Percentiles rank a stretch among this genome's conserved stretches.
Evolutionary conservation across 2,888 invertebrate genomes (phyloP).

Genomic region (Chrysolina oricalcia): DNA sequence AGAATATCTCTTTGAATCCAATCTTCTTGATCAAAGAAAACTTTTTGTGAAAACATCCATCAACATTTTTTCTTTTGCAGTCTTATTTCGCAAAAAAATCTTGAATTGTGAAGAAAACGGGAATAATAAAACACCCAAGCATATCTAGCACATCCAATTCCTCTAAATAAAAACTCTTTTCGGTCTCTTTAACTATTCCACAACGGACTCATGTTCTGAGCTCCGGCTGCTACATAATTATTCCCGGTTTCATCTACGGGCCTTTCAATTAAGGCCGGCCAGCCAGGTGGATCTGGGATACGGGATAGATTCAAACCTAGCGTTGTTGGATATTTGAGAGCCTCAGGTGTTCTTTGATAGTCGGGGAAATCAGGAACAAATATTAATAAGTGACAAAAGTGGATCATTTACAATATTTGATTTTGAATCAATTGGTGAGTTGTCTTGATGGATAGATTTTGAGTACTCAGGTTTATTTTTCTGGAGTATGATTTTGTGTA

Average conservation of each 20-base stretch:
- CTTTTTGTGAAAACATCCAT: not conserved
- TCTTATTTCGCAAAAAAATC: not conserved
- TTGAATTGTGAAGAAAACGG: too few species aligned
- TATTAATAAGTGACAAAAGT: not conserved
- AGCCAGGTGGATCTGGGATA: constrained; percentile 4
- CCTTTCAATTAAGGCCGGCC: constrained; percentile 17
- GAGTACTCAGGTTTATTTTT: too few species aligned
- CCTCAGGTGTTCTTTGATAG: not conserved
- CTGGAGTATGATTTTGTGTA: too few species aligned
- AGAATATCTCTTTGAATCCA: too few species aligned
- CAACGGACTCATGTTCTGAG: not conserved
- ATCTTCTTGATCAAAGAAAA: not conserved
- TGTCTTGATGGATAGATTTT: too few species aligned
- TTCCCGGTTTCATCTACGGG: constrained; percentile 4
- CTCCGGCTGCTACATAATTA: constrained; percentile 20
- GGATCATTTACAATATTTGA: not conserved
- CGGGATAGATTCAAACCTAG: not conserved
- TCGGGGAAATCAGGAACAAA: not conserved
- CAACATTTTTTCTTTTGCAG: not conserved
- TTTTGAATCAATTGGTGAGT: too few species aligned
- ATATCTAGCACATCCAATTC: not conserved
- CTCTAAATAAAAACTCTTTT: not conserved
- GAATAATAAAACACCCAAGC: too few species aligned
- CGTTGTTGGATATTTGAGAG: constrained; percentile 14
- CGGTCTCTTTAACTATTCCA: not conserved